These are phyloP conservation scores for Vanessa tameamea DNA, from an alignment of 1,140 invertebrate genomes.

Conservation along the genomic window DNA sequence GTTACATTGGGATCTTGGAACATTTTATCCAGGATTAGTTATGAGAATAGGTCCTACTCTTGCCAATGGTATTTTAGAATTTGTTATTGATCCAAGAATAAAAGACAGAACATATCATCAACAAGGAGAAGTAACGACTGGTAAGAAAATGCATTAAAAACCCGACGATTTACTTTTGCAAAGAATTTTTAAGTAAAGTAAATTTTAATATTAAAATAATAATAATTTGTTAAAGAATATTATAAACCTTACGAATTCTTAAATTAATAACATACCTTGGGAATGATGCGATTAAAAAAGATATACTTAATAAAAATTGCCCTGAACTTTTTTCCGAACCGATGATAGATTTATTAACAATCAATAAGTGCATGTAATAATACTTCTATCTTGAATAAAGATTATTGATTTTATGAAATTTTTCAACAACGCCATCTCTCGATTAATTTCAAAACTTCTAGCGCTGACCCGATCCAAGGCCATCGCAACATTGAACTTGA, in stretches of 20 bases:
- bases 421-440: slow-evolving; percentile 26
- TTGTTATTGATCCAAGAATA: slow-evolving; percentile 84
- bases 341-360: too few species aligned
- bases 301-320: too few species aligned
- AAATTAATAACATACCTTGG: too few species aligned
- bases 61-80: slow-evolving; percentile 85
- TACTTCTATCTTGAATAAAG: too few species aligned
- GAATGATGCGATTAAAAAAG: too few species aligned
- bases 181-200: not conserved
- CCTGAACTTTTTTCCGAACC: too few species aligned
- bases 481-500: slow-evolving; percentile 20
- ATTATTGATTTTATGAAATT: too few species aligned
- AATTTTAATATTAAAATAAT: not conserved
- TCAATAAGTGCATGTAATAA: too few species aligned
- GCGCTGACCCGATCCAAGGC: slow-evolving; percentile 10
- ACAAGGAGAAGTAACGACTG: slow-evolving; percentile 62
- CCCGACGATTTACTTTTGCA: not conserved
- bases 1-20: slow-evolving; percentile 86
- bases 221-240: not conserved
- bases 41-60: slow-evolving; percentile 86
- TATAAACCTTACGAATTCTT: too few species aligned
- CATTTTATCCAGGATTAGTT: slow-evolving; percentile 85
- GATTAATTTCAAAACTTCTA: not conserved
- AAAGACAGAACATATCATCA: slow-evolving; percentile 67
- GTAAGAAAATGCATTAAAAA: slow-evolving; percentile 37